Evolutionary conservation across 2,888 invertebrate genomes (phyloP).

Genomic region (Notodonta ziczac): DNA sequence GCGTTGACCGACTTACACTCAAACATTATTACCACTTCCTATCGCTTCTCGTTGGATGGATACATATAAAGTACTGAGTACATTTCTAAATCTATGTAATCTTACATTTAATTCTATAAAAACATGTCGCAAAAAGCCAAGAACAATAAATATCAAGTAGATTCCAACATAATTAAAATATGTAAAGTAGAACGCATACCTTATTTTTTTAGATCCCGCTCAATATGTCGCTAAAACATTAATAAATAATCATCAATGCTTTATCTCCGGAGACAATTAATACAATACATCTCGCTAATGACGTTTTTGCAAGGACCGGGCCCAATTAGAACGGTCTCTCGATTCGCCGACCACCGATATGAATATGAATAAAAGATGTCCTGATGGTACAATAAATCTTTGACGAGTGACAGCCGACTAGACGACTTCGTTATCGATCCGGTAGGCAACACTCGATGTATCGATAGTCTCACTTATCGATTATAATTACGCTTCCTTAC

Average conservation of each 20-base stretch:
- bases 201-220: background rate
- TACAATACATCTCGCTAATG: conserved; percentile 36
- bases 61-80: too few relatives aligned
- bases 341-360: conserved; percentile 39
- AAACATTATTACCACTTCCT: too few relatives aligned
- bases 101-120: too few relatives aligned
- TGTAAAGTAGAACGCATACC: background rate
- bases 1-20: too few relatives aligned
- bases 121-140: background rate
- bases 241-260: conserved; percentile 15
- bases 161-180: conserved; percentile 10
- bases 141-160: conserved; percentile 5
- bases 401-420: conserved; percentile 50
- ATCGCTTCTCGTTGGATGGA: too few relatives aligned
- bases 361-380: conserved; percentile 69
- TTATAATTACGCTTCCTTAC: conserved; percentile 14
- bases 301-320: conserved; percentile 45
- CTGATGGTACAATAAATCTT: conserved; percentile 62
- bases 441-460: conserved; percentile 28
- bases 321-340: conserved; percentile 56
- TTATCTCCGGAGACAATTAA: conserved; percentile 42
- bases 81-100: too few relatives aligned
- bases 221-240: conserved; percentile 9
- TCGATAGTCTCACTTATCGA: conserved; percentile 11
- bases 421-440: conserved; percentile 29